Evolutionary conservation across 2,797 vertebrate species (phyloP).

Genomic region (Steatocranus sp.): DNA sequence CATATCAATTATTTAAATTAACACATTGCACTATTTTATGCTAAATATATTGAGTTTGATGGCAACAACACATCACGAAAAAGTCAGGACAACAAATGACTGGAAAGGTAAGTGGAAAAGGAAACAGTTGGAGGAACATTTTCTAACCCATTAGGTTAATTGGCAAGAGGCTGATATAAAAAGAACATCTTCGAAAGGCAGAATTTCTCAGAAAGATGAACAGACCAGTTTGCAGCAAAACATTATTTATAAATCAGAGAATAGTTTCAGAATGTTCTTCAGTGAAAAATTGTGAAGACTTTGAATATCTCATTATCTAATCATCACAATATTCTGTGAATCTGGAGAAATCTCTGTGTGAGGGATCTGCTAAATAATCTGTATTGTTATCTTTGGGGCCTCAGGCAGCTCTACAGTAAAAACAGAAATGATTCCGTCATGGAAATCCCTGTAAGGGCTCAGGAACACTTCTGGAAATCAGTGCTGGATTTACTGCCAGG

Average conservation of each 20-base stretch:
- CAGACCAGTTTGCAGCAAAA: not conserved
- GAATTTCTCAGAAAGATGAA: not conserved
- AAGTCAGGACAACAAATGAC: not conserved
- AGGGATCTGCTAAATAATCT: not conserved
- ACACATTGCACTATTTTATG: not conserved
- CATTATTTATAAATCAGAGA: not conserved
- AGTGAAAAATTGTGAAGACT: not conserved
- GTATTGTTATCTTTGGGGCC: not conserved
- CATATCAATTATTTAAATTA: not conserved
- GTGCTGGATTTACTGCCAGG: not conserved
- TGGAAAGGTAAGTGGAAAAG: not conserved
- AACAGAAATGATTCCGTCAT: not conserved
- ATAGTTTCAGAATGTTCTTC: not conserved
- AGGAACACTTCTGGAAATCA: not conserved
- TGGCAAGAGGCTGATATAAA: not conserved
- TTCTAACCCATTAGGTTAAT: not conserved
- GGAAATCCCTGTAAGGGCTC: not conserved
- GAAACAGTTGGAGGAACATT: not conserved
- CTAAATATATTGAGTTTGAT: not conserved
- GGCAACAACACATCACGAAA: not conserved
- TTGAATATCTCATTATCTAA: not conserved
- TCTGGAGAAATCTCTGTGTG: not conserved
- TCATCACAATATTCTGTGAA: not conserved
- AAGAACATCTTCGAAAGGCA: not conserved
- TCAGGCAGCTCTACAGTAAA: not conserved